Percentiles rank a stretch among this genome's conserved stretches.
phyloP scores from a whole-genome alignment of 1,140 invertebrate species.

The Anagrus nilaparvatae region DNA sequence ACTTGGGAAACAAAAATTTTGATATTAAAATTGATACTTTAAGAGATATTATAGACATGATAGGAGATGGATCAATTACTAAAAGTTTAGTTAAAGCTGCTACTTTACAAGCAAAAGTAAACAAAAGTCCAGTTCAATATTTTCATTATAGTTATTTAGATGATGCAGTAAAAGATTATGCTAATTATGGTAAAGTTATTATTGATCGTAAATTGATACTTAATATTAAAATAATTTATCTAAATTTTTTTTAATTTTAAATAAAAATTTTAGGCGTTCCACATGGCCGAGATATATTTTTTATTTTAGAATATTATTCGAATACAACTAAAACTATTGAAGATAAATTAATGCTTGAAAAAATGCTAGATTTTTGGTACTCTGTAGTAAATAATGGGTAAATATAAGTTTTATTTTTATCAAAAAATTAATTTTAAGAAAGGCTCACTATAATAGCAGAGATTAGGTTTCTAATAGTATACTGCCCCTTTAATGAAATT shows the following conservation, averaged over 20 bases:
- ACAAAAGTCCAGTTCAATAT: conserved; percentile 47
- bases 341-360: conserved; percentile 42
- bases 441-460: too few species aligned
- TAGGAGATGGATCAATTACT: conserved; percentile 48
- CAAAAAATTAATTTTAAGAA: too few species aligned
- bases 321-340: conserved; percentile 26
- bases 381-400: conserved; percentile 46
- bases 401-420: too few species aligned
- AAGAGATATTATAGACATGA: conserved; percentile 36
- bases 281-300: conserved; percentile 47
- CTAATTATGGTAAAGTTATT: conserved; percentile 42
- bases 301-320: conserved; percentile 29
- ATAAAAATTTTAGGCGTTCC: conserved; percentile 40
- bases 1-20: conserved; percentile 43
- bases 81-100: conserved; percentile 44
- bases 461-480: too few species aligned
- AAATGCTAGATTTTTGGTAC: conserved; percentile 43
- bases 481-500: too few species aligned
- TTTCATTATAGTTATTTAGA: conserved; percentile 48
- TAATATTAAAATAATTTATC: not conserved
- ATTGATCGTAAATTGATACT: not conserved
- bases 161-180: conserved; percentile 30
- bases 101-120: conserved; percentile 41
- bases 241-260: not conserved
- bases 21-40: conserved; percentile 15